A percentile compares a stretch with the other conserved stretches of the same genome.
Evolutionary conservation across 2,113 vertebrate genomes (phyloP).

Genomic region (Archilochus colubris): DNA sequence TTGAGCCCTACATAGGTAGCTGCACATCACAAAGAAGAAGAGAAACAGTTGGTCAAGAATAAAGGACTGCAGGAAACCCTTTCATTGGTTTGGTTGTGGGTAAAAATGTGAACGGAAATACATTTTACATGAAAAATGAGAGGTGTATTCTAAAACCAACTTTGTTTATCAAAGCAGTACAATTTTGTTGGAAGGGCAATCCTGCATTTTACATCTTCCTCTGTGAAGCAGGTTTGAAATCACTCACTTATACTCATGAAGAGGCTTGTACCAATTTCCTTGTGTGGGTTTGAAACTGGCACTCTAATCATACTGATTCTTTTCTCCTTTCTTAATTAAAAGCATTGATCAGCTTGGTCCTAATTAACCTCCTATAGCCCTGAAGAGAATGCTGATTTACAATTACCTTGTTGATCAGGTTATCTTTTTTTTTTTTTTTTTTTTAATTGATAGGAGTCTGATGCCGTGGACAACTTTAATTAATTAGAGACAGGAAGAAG

Average conservation of each 20-base stretch:
- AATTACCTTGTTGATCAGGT: neutral
- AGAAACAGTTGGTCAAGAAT: neutral
- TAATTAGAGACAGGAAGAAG: neutral
- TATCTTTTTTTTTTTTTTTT: neutral
- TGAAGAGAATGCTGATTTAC: neutral
- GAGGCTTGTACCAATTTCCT: neutral
- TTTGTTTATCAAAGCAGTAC: neutral
- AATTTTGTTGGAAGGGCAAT: neutral
- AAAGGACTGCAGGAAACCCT: neutral
- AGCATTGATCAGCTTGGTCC: neutral
- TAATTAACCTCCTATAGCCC: neutral
- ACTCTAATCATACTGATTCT: neutral
- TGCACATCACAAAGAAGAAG: neutral
- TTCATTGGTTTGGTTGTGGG: neutral
- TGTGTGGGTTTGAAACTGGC: neutral
- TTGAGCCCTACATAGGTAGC: neutral
- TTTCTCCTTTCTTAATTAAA: neutral
- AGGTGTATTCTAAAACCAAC: neutral
- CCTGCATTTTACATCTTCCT: neutral
- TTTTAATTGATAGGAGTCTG: neutral
- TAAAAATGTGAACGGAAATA: neutral
- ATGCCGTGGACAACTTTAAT: neutral
- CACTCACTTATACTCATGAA: neutral
- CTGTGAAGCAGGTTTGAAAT: neutral
- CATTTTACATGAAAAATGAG: neutral